Conservation (phyloP, 2,797 vertebrate genomes). For the Meda fulgida region DNA sequence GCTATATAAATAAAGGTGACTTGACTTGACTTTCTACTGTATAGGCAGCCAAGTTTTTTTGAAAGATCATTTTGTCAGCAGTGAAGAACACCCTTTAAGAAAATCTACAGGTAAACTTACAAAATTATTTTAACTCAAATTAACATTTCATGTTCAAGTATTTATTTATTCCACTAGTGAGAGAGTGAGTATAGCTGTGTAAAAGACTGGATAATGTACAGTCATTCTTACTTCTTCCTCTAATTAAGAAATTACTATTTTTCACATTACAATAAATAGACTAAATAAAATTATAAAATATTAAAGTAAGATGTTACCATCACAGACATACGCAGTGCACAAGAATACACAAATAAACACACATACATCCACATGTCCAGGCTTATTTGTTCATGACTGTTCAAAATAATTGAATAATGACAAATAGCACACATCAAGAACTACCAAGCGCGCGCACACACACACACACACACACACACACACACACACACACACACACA, state of each 20-base stretch:
- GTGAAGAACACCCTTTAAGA: background rate
- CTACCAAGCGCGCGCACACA: background rate
- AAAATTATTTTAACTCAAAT: background rate
- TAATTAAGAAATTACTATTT: background rate
- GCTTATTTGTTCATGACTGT: background rate
- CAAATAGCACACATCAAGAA: background rate
- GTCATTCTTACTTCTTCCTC: background rate
- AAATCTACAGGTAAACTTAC: background rate
- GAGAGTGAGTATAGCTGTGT: background rate
- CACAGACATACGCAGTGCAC: background rate
- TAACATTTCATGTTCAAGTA: background rate
- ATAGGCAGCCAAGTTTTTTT: too few relatives aligned
- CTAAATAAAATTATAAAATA: too few relatives aligned
- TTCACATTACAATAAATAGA: background rate
- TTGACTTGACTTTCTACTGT: too few relatives aligned
- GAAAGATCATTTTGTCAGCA: too few relatives aligned
- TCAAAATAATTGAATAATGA: background rate
- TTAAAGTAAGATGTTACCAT: background rate
- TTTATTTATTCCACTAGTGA: background rate
- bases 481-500: slow-evolving; percentile 19
- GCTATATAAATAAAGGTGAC: too few relatives aligned
- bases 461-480: too few relatives aligned
- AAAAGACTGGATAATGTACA: background rate
- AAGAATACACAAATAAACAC: background rate
- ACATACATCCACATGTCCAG: background rate